Conservation (phyloP, 1,140 invertebrate genomes). For the Drosophila athabasca region DNA sequence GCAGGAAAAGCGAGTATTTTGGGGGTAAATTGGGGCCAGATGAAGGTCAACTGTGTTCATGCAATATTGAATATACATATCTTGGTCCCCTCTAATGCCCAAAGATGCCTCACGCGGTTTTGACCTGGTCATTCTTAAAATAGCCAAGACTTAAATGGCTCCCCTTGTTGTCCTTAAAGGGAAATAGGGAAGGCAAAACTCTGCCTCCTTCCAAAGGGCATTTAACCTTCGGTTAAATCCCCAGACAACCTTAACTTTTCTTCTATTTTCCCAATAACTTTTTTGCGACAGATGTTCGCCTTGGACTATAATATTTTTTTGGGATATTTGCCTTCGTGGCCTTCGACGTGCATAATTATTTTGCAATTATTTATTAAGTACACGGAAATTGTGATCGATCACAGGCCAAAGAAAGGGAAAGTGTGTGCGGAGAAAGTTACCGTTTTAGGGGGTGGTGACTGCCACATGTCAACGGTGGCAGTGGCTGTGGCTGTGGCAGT, state of each 20-base stretch:
- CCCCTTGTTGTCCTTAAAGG: no score
- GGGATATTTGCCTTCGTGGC: conserved; percentile 53
- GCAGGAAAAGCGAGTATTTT: no score
- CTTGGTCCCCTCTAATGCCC: no score
- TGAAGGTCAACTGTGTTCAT: no score
- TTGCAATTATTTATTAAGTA: conserved; percentile 82
- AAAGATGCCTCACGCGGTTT: no score
- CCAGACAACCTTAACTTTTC: conserved; percentile 3
- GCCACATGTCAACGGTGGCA: no score
- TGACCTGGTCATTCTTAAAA: no score
- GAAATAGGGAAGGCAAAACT: no score
- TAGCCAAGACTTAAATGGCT: no score
- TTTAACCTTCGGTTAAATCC: conserved; percentile 10
- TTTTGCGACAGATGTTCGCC: conserved; percentile 66
- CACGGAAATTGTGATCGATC: conserved; percentile 77
- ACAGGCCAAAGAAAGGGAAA: conserved; percentile 14
- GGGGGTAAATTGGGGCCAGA: no score
- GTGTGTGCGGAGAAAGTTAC: conserved; percentile 7
- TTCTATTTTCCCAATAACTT: conserved; percentile 36
- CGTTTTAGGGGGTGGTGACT: conserved; percentile 4
- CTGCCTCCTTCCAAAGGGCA: conserved; percentile 19
- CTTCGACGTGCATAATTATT: conserved; percentile 71
- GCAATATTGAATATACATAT: no score
- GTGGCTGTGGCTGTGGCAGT: conserved; percentile 1
- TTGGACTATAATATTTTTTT: conserved; percentile 56